phyloP scores from a whole-genome alignment of 2,888 invertebrate species.

The Cryptus viduatorius region DNA sequence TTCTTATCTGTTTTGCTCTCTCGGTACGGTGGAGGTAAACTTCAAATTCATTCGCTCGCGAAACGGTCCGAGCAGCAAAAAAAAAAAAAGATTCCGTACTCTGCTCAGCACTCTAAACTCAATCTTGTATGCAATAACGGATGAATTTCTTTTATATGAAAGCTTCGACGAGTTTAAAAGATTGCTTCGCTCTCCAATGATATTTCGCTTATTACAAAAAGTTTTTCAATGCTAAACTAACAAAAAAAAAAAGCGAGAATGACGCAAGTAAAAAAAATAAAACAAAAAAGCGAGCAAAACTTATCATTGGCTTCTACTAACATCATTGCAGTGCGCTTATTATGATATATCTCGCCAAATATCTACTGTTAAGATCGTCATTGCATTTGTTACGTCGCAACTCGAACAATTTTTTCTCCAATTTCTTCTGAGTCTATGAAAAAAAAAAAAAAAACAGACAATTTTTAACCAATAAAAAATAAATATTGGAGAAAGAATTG shows the following conservation, averaged over 20 bases:
- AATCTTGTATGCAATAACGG: not conserved
- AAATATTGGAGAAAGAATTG: constrained; percentile 3
- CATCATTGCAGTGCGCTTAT: constrained; percentile 57
- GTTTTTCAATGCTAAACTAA: constrained; percentile 1
- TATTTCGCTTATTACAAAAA: constrained; percentile 1
- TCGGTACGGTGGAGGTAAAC: not conserved
- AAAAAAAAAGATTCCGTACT: not conserved
- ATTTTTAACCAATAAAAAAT: not conserved
- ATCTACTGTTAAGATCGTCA: constrained; percentile 29
- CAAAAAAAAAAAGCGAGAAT: constrained; percentile 10
- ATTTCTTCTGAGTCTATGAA: not conserved
- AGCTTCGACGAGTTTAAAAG: not conserved
- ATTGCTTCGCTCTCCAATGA: not conserved
- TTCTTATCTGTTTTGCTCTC: constrained; percentile 1
- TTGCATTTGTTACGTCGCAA: constrained; percentile 24
- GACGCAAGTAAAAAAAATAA: constrained; percentile 24
- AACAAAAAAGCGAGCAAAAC: not conserved
- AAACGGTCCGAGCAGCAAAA: not conserved
- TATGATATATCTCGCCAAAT: constrained; percentile 48
- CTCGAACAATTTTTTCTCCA: constrained; percentile 45
- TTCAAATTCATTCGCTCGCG: not conserved
- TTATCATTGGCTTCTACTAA: constrained; percentile 46
- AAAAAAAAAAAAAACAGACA: not conserved
- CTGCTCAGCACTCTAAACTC: not conserved
- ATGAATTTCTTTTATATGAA: not conserved